A percentile compares a stretch with the other conserved stretches of the same genome.
Evolutionary conservation across 2,888 invertebrate genomes (phyloP).

Genomic region (Amitus sp.): DNA sequence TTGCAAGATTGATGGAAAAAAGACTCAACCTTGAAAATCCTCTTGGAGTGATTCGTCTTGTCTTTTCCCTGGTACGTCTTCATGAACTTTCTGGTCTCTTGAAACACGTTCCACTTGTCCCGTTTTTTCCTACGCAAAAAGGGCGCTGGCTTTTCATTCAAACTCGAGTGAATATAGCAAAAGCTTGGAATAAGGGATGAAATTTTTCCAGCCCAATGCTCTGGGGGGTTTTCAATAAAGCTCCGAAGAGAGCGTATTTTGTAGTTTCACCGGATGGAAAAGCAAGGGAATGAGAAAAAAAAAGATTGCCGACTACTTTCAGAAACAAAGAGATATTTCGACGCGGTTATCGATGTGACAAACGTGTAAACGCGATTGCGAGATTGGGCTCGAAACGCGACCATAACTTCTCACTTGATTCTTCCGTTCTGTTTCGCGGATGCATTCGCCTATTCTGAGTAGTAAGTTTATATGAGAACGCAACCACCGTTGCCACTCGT

Average conservation of each 20-base stretch:
- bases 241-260: not conserved
- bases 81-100: not conserved
- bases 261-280: not conserved
- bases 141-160: not conserved
- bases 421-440: constrained; percentile 30
- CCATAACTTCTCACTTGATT: constrained; percentile 22
- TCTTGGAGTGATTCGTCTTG: not conserved
- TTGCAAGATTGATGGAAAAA: not conserved
- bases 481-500: constrained; percentile 55
- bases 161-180: not conserved
- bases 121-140: not conserved
- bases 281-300: constrained; percentile 12
- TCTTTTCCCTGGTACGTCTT: not conserved
- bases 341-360: constrained; percentile 14
- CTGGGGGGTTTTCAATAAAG: not conserved
- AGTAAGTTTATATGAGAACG: constrained; percentile 47
- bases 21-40: not conserved
- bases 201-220: not conserved
- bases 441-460: constrained; percentile 40
- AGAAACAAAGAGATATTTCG: constrained; percentile 19
- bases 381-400: constrained; percentile 10
- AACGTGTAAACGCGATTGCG: constrained; percentile 10
- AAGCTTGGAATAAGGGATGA: not conserved
- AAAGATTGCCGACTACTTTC: constrained; percentile 2
- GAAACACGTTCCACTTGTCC: not conserved